phyloP scores from a whole-genome alignment of 2,888 invertebrate species.

The Lycophotia porphyrea region DNA sequence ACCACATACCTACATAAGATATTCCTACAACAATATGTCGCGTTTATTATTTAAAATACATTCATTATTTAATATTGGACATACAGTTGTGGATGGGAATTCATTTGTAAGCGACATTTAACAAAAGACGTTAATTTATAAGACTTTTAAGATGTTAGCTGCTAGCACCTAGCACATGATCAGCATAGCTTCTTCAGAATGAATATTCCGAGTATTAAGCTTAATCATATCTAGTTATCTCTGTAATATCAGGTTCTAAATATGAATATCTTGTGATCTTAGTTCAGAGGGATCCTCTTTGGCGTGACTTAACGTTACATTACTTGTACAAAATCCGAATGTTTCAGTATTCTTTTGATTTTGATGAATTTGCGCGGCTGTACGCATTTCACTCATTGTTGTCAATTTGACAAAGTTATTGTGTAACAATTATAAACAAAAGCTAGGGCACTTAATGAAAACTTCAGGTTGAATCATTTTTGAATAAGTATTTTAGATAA shows the following conservation, averaged over 20 bases:
- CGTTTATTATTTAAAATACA: conserved; percentile 9
- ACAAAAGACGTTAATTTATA: conserved; percentile 25
- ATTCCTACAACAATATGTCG: background rate
- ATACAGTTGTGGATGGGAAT: conserved; percentile 21
- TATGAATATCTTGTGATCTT: background rate
- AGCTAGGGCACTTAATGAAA: background rate
- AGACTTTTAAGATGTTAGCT: background rate
- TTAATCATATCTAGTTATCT: background rate
- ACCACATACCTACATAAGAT: background rate
- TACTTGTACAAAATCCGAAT: background rate
- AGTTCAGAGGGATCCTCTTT: background rate
- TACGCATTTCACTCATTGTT: background rate
- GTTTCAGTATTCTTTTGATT: background rate
- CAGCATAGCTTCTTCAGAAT: background rate
- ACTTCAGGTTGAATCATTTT: background rate
- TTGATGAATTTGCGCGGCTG: background rate
- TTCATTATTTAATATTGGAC: conserved; percentile 24
- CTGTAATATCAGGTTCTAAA: background rate
- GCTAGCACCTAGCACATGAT: conserved; percentile 27
- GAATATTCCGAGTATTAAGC: background rate
- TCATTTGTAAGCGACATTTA: conserved; percentile 14
- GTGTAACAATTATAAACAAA: background rate
- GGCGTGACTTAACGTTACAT: background rate
- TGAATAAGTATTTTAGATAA: background rate
- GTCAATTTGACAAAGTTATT: background rate